These are phyloP conservation scores for Vireo griseus DNA, from an alignment of 2,797 vertebrate species.

Conservation along the genomic window DNA sequence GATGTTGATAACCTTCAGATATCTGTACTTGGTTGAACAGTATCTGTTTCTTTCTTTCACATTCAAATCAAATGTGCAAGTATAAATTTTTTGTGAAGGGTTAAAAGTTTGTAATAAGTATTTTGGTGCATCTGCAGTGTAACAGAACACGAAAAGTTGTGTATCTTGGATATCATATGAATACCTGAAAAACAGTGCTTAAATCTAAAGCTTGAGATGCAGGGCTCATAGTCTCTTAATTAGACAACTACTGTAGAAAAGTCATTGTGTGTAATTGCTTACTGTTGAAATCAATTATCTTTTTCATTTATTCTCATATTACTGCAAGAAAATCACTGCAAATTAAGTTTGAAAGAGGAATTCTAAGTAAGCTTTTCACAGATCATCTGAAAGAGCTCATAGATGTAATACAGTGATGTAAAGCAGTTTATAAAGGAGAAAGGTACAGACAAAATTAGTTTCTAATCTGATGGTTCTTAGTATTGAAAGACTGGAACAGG, in stretches of 20 bases:
- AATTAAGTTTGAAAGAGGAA: conserved; percentile 38
- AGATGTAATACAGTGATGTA: background rate
- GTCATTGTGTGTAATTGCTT: conserved; percentile 10
- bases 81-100: background rate
- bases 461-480: background rate
- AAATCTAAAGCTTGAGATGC: background rate
- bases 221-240: background rate
- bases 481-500: background rate
- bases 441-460: background rate
- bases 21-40: background rate
- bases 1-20: background rate
- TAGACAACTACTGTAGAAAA: conserved; percentile 15
- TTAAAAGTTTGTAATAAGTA: conserved; percentile 6
- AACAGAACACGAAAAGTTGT: conserved; percentile 38
- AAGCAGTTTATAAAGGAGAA: conserved; percentile 36
- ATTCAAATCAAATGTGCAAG: background rate
- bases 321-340: background rate
- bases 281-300: conserved; percentile 13
- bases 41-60: background rate
- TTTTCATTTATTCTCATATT: conserved; percentile 18
- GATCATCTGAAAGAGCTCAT: background rate
- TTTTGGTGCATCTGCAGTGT: background rate
- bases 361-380: conserved; percentile 32
- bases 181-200: background rate
- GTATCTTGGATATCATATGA: background rate